Evolutionary conservation across 2,113 vertebrate genomes (phyloP).

Genomic region (Empidonax alnorum): DNA sequence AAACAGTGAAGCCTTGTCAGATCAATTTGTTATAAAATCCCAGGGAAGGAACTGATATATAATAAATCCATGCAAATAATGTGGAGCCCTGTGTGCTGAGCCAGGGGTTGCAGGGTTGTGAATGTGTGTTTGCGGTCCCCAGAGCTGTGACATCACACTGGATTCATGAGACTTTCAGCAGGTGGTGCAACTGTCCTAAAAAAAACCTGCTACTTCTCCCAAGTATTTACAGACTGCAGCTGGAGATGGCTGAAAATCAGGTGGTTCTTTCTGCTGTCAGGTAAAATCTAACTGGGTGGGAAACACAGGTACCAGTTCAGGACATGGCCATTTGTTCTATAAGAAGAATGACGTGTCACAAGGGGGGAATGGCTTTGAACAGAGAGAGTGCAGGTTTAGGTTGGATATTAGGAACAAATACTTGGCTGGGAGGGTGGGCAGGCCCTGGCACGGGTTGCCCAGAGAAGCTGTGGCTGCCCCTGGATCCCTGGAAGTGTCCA

Average conservation of each 20-base stretch:
- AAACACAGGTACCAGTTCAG: not conserved
- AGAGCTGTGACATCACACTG: not conserved
- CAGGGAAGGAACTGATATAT: not conserved
- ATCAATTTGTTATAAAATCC: not conserved
- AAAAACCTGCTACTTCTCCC: not conserved
- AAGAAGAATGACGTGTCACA: not conserved
- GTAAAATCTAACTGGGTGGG: not conserved
- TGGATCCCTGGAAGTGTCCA: not conserved
- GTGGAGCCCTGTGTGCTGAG: not conserved
- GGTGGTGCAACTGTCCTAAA: not conserved
- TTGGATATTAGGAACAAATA: not conserved
- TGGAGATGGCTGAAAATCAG: not conserved
- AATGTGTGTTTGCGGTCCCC: not conserved
- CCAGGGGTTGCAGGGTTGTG: rapidly evolving
- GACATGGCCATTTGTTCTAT: rapidly evolving
- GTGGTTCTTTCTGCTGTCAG: rapidly evolving
- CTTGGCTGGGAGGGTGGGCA: rapidly evolving
- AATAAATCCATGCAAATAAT: not conserved
- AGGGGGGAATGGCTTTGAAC: not conserved
- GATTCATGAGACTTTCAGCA: not conserved
- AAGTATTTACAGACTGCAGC: not conserved
- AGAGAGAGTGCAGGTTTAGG: not conserved
- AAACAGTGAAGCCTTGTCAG: not conserved
- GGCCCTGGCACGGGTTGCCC: not conserved
- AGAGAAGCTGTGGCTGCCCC: not conserved